Evolutionary conservation across 2,797 vertebrate genomes (phyloP).

Genomic region (Eidolon dupreanum): DNA sequence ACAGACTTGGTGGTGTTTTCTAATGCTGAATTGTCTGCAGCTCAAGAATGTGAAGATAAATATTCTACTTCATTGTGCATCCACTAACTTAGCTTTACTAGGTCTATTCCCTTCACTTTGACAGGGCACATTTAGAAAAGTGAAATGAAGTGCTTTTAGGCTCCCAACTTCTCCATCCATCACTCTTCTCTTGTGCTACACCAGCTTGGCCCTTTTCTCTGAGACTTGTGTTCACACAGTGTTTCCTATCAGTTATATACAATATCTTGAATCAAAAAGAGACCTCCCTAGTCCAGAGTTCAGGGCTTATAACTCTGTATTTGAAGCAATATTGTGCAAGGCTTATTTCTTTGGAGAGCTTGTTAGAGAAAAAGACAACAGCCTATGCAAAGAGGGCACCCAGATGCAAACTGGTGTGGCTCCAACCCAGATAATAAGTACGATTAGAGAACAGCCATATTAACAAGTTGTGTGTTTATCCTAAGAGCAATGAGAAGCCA

Average conservation of each 20-base stretch:
- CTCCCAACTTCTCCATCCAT: constrained; percentile 20
- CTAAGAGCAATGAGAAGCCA: not conserved
- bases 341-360: not conserved
- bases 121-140: constrained; percentile 62
- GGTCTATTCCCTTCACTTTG: constrained; percentile 51
- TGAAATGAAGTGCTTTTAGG: constrained; percentile 61
- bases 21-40: constrained; percentile 61
- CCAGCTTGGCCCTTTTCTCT: constrained; percentile 35
- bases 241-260: constrained; percentile 5
- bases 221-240: constrained; percentile 32
- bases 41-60: constrained; percentile 70
- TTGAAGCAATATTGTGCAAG: not conserved
- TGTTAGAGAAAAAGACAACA: not conserved
- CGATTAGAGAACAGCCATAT: not conserved
- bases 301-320: not conserved
- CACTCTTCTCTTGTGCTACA: not conserved
- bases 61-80: constrained; percentile 71
- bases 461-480: not conserved
- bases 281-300: not conserved
- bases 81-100: constrained; percentile 69
- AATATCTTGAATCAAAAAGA: constrained; percentile 12
- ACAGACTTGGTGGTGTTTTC: constrained; percentile 74
- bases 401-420: not conserved
- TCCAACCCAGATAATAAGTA: not conserved
- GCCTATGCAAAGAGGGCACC: not conserved